Percentiles rank a stretch among this genome's conserved stretches.
Evolutionary conservation across 2,797 vertebrate species (phyloP).

Genomic region (Pogonophryne albipinna): DNA sequence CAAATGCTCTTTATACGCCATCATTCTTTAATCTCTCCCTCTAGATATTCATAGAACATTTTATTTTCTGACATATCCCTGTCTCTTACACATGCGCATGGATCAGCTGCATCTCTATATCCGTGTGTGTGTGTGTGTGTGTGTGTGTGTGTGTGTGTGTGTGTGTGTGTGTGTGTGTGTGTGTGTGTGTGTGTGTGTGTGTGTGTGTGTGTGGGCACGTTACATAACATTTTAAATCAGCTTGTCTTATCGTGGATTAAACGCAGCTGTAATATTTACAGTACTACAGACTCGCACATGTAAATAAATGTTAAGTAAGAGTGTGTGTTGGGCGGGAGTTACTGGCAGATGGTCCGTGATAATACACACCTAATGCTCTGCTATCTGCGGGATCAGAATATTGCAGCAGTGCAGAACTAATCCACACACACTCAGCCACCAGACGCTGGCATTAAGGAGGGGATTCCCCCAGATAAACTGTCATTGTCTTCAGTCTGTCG

Average conservation of each 20-base stretch:
- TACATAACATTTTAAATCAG: conserved; percentile 60
- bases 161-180: not conserved
- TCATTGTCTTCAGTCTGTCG: not conserved
- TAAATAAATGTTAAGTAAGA: conserved; percentile 9
- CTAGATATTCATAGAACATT: conserved; percentile 4
- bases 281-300: not conserved
- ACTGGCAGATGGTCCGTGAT: conserved; percentile 65
- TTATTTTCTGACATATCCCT: not conserved
- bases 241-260: conserved; percentile 56
- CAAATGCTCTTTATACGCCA: too few relatives aligned
- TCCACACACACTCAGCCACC: conserved; percentile 26
- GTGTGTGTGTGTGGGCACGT: conserved; percentile 20
- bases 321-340: conserved; percentile 9
- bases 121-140: not conserved
- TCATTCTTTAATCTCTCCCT: conserved; percentile 13
- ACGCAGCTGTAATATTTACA: conserved; percentile 18
- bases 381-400: conserved; percentile 55
- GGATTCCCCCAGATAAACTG: conserved; percentile 25
- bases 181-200: not conserved
- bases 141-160: not conserved
- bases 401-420: conserved; percentile 51
- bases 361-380: conserved; percentile 65
- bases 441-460: conserved; percentile 7
- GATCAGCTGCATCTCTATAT: not conserved
- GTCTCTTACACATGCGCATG: not conserved